Base-by-base conservation (phyloP, 2,113 vertebrate species). In the Sander vitreus region DNA sequence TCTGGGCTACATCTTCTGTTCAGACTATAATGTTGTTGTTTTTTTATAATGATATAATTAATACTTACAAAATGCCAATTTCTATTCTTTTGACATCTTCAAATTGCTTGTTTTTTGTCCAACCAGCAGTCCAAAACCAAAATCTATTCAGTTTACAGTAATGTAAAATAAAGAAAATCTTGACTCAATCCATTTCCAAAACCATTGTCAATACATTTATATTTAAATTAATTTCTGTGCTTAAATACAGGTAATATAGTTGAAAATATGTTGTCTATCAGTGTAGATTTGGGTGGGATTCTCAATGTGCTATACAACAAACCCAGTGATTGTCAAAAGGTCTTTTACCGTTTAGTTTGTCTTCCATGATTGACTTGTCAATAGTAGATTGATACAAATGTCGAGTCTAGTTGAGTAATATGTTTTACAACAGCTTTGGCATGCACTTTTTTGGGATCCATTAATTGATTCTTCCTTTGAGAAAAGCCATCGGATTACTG, bases 361-460 rank as follows among this genome's bases (percentile, higher is more conserved):
- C 54, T 19, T 16, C 19, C 5, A 2, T 53, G 15, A 36, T 0
- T 23, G 72, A 30, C 33, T 58, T 33, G 23, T 50, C 10, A 11
- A 30, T 14, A 36, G 30, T 25, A 13, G 53, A 60, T 18, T 66
- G 10, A 73, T 76, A 36, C 6, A 69, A 69, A 80, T 69, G 62
- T 65, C 51, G 69, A 33, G 19, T 27, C 7, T 21, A 30, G 25
- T 11, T 48, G 50, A 63, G 63, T 54, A 16, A 75, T 30, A 9
- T 58, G n/a, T 86, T 66, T 80, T 73, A 70, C 15, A 71, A 55
- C 65, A 78, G 21, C 30, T 66, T 47, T 21, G 23, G n/a, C 2
- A 57, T 25, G 65, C 50, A 33, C 43, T 60, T 10, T 5, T 81
- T 39, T 30, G 30, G 3, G 76, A 58, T 65, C 55, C 39, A 73